Evolutionary conservation across 2,797 vertebrate genomes (phyloP).

Genomic region (Ctenosaura bakeri): DNA sequence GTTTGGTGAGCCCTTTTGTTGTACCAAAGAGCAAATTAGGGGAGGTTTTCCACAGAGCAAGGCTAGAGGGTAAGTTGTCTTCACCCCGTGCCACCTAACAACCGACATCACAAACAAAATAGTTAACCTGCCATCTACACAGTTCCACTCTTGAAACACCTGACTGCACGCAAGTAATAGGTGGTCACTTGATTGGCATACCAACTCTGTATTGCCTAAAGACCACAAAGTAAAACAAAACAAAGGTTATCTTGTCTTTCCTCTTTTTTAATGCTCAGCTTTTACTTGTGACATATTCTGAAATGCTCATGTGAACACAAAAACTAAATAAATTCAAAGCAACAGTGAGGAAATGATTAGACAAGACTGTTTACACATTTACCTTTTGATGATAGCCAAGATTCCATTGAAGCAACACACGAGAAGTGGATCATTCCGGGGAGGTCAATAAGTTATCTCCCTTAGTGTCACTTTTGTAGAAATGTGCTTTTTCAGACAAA

Average conservation of each 20-base stretch:
- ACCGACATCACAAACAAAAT: background rate
- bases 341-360: constrained; percentile 24
- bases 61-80: background rate
- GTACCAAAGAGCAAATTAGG: background rate
- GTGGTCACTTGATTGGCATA: background rate
- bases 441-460: background rate
- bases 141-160: background rate
- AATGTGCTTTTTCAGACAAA: background rate
- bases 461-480: background rate
- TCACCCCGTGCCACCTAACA: background rate
- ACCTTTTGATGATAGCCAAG: background rate
- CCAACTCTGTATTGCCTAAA: background rate
- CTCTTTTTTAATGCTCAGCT: constrained; percentile 43
- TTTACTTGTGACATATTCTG: constrained; percentile 21
- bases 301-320: constrained; percentile 15
- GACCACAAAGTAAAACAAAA: background rate
- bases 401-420: background rate
- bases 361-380: background rate
- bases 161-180: background rate
- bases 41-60: background rate
- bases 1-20: background rate
- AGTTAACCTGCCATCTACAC: background rate
- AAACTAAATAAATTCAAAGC: constrained; percentile 27
- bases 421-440: background rate
- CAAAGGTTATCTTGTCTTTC: constrained; percentile 1